These are phyloP conservation scores for Selenia dentaria DNA, from an alignment of 2,888 invertebrate genomes.

Conservation along the genomic window DNA sequence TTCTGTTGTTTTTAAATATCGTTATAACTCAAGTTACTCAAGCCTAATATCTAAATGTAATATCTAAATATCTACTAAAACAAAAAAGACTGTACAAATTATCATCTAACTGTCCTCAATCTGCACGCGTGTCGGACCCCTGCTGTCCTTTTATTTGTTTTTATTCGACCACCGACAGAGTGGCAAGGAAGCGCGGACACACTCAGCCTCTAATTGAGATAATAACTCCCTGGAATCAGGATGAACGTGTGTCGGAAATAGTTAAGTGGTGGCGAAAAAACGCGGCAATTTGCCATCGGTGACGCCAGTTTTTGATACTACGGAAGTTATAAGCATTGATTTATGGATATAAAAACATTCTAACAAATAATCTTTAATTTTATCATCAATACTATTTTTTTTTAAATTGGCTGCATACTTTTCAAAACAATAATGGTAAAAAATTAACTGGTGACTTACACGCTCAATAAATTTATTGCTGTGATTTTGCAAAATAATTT, in stretches of 20 bases:
- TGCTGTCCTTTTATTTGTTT: slow-evolving; percentile 5
- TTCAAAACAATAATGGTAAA: too few species aligned
- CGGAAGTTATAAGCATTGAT: slow-evolving; percentile 22
- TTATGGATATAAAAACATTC: slow-evolving; percentile 1
- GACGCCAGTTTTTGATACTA: slow-evolving; percentile 25
- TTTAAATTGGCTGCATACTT: too few species aligned
- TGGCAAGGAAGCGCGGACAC: slow-evolving; percentile 56
- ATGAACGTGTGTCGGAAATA: slow-evolving; percentile 33
- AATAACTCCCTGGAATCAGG: slow-evolving; percentile 41
- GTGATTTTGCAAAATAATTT: too few species aligned
- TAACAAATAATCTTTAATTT: too few species aligned
- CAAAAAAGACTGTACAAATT: slow-evolving; percentile 12
- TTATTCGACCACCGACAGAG: slow-evolving; percentile 64
- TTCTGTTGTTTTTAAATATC: too few species aligned
- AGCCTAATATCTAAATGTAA: too few species aligned
- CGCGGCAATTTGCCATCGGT: slow-evolving; percentile 20
- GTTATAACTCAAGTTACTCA: too few species aligned
- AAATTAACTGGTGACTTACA: too few species aligned
- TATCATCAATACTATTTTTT: too few species aligned
- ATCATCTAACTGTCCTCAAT: slow-evolving; percentile 2
- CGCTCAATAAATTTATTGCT: too few species aligned
- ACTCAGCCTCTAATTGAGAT: slow-evolving; percentile 67
- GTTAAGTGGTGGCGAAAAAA: slow-evolving; percentile 27
- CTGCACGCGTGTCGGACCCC: slow-evolving; percentile 6
- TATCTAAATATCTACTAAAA: neutral